Percentiles rank a stretch among this genome's conserved stretches.
Conservation (phyloP, 2,113 vertebrate species). For the Phrynocephalus versicolor region DNA sequence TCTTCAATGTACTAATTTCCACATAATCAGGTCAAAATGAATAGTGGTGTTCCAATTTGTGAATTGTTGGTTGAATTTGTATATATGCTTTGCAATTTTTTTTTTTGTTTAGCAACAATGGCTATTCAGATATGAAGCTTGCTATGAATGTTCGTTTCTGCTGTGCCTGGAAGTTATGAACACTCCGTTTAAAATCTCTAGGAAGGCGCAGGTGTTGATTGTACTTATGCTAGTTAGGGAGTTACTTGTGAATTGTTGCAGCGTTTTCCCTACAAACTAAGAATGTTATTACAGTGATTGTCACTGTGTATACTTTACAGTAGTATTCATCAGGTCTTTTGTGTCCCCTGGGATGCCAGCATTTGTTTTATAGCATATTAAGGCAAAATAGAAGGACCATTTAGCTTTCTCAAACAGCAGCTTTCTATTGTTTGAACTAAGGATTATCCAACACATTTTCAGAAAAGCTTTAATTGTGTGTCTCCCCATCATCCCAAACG, state of each 20-base stretch:
- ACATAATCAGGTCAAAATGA: background rate
- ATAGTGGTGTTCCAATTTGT: background rate
- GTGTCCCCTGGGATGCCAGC: background rate
- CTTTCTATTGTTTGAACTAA: background rate
- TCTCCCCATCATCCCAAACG: background rate
- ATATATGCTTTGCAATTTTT: background rate
- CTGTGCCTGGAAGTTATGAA: background rate
- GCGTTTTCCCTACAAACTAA: background rate
- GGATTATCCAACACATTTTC: background rate
- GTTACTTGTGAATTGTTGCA: background rate
- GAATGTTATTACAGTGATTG: background rate
- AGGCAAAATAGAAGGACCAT: background rate
- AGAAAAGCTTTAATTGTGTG: background rate
- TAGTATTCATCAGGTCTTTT: conserved; percentile 1
- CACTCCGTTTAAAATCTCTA: background rate
- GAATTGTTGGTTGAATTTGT: background rate
- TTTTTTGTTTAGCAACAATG: background rate
- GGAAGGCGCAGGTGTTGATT: background rate
- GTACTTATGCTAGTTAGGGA: background rate
- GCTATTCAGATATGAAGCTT: background rate
- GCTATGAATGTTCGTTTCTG: background rate
- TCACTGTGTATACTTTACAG: background rate
- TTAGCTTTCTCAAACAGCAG: background rate
- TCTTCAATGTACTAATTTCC: background rate
- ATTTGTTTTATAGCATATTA: conserved; percentile 34